Base-by-base conservation (phyloP, 2,797 vertebrate species). In the Tinamus major region DNA sequence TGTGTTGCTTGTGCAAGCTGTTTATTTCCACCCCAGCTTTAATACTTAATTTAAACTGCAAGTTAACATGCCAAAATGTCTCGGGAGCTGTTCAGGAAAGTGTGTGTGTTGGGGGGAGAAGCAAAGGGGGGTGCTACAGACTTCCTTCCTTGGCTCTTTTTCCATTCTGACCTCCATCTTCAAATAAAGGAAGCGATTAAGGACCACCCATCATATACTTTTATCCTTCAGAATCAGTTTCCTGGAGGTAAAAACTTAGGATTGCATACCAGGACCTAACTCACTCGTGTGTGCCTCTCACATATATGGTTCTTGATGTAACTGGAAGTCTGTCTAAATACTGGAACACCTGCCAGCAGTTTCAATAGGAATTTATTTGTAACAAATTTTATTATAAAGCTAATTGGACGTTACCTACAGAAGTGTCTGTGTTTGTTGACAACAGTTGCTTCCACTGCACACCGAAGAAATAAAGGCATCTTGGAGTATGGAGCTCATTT, bases 111-210 rank as follows among this genome's bases (percentile, higher is more conserved):
- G 24, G 86, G 53, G 53, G 31, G 53, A 51, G 49, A 51, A 26
- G 49, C 24, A 26, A 6, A 51, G 59, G 84, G 77, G 67, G 85
- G 90, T 93, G 71, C 91, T 95, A 72, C 80, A 84, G 61, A 84
- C 89, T 94, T 96, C 83, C 92, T 92, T 94, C 89, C 89, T 91
- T 94, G 80, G 80, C 79, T 95, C 89, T 93, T 93, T 92, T 91
- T 91, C 74, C 33, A 35, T 68, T 86, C 87, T 90, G 83, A 89
- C 92, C 75, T 96, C 87, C 86, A 65, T 81, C 83, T 95, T 90
- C 87, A 62, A 58, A 86, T 90, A 35, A 92, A 87, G 91, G 87
- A 94, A 93, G 64, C 68, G 91, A 96, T 96, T 95, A 91, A 88
- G 89, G 93, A 91, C 93, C 92, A 96, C 92, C 91, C 93, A 92